phyloP scores from a whole-genome alignment of 2,888 invertebrate genomes.

The Spodoptera picta region DNA sequence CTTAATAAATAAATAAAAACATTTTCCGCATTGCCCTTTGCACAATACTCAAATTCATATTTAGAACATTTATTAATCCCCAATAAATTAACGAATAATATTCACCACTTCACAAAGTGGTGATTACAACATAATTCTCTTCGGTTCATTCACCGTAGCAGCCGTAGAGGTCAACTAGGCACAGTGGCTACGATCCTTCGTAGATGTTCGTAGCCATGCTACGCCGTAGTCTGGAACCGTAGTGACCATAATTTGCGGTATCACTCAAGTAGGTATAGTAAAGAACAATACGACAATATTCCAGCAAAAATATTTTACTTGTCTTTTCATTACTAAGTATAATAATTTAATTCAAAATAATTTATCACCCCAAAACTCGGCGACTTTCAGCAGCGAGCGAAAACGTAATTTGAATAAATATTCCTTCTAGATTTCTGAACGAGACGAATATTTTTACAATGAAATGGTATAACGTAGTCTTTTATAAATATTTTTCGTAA shows the following conservation, averaged over 20 bases:
- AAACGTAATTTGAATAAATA: constrained; percentile 55
- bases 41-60: too few relatives aligned
- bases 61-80: neutral
- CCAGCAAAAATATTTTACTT: neutral
- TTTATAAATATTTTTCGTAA: constrained; percentile 45
- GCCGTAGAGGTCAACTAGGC: constrained; percentile 38
- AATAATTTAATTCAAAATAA: constrained; percentile 47
- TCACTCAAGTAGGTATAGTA: neutral
- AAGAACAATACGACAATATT: constrained; percentile 3
- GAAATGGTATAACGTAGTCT: constrained; percentile 42
- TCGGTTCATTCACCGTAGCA: constrained; percentile 8
- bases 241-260: too few relatives aligned
- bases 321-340: constrained; percentile 13
- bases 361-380: constrained; percentile 45
- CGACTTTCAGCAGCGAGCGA: constrained; percentile 30
- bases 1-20: too few relatives aligned
- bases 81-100: neutral
- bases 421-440: constrained; percentile 45
- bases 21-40: too few relatives aligned
- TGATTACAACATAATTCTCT: neutral
- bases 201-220: constrained; percentile 17
- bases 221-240: constrained; percentile 22
- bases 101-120: neutral
- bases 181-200: constrained; percentile 16
- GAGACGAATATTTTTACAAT: constrained; percentile 44